A percentile compares a stretch with the other conserved stretches of the same genome.
Conservation (phyloP, 2,888 invertebrate genomes). For the Drosophila buzzatii region DNA sequence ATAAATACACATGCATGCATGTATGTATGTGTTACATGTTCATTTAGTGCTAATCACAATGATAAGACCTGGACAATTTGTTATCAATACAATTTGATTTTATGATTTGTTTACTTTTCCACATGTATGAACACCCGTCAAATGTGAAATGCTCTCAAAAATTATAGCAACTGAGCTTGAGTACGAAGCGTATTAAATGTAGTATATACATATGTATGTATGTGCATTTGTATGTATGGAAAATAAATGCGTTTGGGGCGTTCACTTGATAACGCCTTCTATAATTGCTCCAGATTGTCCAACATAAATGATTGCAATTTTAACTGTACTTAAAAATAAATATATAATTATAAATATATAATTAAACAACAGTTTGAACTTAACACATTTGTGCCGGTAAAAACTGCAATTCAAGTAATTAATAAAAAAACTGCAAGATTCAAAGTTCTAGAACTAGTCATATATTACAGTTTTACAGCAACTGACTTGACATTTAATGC, state of each 20-base stretch:
- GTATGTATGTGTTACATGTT: slow-evolving; percentile 7
- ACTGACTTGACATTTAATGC: slow-evolving; percentile 37
- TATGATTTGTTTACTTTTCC: slow-evolving; percentile 71
- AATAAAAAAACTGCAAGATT: too few relatives aligned
- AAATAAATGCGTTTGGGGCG: background rate
- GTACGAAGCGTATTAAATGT: background rate
- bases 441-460: background rate
- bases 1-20: background rate
- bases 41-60: slow-evolving; percentile 53
- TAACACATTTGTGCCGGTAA: background rate
- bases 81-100: slow-evolving; percentile 52
- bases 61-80: slow-evolving; percentile 57
- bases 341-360: too few relatives aligned
- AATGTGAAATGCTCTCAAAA: slow-evolving; percentile 39
- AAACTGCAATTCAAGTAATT: background rate
- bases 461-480: slow-evolving; percentile 26
- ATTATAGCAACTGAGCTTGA: background rate
- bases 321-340: background rate
- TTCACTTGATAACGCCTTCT: slow-evolving; percentile 37
- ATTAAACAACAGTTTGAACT: background rate
- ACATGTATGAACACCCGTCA: slow-evolving; percentile 14
- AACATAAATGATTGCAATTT: slow-evolving; percentile 10
- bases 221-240: background rate
- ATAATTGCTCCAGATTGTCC: slow-evolving; percentile 30
- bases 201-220: background rate